phyloP scores from a whole-genome alignment of 2,113 vertebrate species.

The Dascyllus trimaculatus region DNA sequence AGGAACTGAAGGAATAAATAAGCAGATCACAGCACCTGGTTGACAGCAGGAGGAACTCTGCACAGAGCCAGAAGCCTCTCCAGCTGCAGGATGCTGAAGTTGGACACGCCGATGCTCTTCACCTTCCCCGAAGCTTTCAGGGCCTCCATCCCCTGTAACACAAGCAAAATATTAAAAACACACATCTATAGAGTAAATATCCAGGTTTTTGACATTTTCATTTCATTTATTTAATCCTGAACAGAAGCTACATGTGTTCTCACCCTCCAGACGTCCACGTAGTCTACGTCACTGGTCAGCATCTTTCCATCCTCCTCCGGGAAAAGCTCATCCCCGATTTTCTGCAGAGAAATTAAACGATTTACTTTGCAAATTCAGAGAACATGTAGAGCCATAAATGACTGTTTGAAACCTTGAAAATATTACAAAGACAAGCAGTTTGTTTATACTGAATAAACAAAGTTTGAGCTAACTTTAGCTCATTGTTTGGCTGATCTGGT shows the following conservation, averaged over 20 bases:
- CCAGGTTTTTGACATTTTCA: too few species aligned
- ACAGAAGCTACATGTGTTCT: conserved; percentile 11
- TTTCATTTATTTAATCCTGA: too few species aligned
- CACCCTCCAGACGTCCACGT: conserved; percentile 88
- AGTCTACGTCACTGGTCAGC: conserved; percentile 79
- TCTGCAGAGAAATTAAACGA: conserved; percentile 68
- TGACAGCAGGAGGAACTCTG: conserved; percentile 82
- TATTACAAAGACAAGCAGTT: too few species aligned
- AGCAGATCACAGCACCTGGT: conserved; percentile 87
- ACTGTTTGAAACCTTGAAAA: too few species aligned
- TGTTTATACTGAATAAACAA: too few species aligned
- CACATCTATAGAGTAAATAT: too few species aligned
- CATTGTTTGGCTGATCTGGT: too few species aligned
- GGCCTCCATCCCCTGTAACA: conserved; percentile 84
- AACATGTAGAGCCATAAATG: background rate
- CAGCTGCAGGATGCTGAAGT: conserved; percentile 84
- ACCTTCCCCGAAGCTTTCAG: conserved; percentile 84
- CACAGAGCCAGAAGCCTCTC: conserved; percentile 82
- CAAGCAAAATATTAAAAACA: background rate
- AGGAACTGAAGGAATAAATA: too few species aligned
- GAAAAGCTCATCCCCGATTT: conserved; percentile 77
- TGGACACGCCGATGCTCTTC: conserved; percentile 86
- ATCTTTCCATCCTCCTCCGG: conserved; percentile 78
- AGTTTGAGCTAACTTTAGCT: too few species aligned
- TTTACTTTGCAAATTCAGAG: background rate